Conservation (phyloP, 2,113 vertebrate genomes). For the Natator depressus region DNA sequence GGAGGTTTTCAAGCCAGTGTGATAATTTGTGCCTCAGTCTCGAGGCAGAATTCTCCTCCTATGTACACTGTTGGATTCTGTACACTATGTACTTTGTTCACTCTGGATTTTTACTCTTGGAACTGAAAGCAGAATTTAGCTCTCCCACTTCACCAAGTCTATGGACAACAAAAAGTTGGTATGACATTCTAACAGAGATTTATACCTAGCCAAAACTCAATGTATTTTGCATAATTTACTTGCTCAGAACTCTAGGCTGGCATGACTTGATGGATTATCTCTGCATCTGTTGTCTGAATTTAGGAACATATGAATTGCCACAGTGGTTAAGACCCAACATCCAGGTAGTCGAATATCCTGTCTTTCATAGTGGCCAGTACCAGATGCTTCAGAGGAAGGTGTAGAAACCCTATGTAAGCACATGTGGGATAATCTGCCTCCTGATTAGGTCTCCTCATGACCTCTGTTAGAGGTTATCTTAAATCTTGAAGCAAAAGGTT, state of each 20-base stretch:
- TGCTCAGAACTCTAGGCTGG: neutral
- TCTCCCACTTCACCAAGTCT: neutral
- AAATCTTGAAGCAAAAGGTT: neutral
- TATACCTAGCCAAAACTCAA: neutral
- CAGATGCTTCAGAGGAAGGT: neutral
- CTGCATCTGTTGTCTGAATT: neutral
- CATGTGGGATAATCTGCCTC: neutral
- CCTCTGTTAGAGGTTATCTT: neutral
- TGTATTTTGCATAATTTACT: neutral
- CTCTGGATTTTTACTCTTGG: neutral
- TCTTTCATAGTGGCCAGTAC: neutral
- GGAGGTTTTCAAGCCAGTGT: accelerated
- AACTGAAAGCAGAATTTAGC: neutral
- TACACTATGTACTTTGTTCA: neutral
- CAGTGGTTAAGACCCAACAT: neutral
- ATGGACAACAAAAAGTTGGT: neutral
- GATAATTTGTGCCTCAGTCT: neutral
- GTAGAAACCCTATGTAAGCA: neutral
- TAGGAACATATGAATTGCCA: neutral
- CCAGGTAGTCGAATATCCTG: neutral
- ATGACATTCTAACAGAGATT: neutral
- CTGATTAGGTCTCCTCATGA: neutral
- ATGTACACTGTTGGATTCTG: neutral
- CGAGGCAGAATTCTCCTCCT: neutral
- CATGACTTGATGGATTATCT: neutral